Base-by-base conservation (phyloP, 2,797 vertebrate species). In the Todus mexicanus region DNA sequence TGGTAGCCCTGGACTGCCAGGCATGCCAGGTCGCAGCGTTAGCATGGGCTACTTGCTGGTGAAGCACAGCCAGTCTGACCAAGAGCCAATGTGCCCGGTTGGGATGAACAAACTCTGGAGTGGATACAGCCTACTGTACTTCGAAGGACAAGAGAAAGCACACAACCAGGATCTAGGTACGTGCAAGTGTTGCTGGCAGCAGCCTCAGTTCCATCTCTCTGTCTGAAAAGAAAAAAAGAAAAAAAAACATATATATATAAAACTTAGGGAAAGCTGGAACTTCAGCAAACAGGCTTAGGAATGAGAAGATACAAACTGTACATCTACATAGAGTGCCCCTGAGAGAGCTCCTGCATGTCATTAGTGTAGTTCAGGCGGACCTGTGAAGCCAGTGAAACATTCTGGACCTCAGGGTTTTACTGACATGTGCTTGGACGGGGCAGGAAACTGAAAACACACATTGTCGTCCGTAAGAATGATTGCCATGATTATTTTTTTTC, bases 101-200 rank as follows among this genome's bases (percentile, higher is more conserved):
- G 99, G 99, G 74, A 99, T 99, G 99, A 97, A 97, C 27, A 99
- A 98, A 92, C 97, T 99, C 60, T 99, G 99, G 99, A 98, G 98
- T 1, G 99, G 99, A 8, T 99, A 99, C 98, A 99, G 99, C 96
- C 97, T 99, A 23, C 97, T 99, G 40, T 99, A 99, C 95, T 98
- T 99, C 3, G 99, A 99, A 94, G 99, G 99, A 48, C 99, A 99
- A 94, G 99, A 99, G 78, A 99, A 99, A 94, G 99, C 99, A 48
- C 99, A 99, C 97, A 99, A 99, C 96, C 99, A 99, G 97, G 99
- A 99, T 92, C 98, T 99, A 23, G 99, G 99, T 99, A 97, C 17
- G 98, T 94, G 29, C 31, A 8, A 54, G 23, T 73, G 45, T 20
- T 79, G 35, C n/a, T 77, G 48, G 43, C 43, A 64, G 84, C 60